These are phyloP conservation scores for Petrocephalus sullivani DNA, from an alignment of 2,797 vertebrate genomes.

Conservation along the genomic window DNA sequence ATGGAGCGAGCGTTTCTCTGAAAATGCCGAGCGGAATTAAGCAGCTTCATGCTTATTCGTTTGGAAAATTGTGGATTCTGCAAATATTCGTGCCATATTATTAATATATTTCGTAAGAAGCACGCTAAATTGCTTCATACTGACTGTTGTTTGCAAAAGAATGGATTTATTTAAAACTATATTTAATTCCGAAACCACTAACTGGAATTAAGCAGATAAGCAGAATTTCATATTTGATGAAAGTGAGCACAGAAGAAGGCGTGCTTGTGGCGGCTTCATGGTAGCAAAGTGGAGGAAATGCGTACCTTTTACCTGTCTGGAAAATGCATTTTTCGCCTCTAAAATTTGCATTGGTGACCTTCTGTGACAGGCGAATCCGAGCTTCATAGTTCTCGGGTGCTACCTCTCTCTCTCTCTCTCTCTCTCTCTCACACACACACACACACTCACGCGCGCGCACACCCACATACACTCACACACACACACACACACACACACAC, in stretches of 20 bases:
- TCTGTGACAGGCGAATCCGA: not conserved
- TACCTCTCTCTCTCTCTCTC: not conserved
- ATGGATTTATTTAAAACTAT: not conserved
- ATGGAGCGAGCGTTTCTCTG: not conserved
- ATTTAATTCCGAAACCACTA: not conserved
- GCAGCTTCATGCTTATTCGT: not conserved
- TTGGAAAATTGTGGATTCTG: not conserved
- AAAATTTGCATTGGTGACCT: conserved; percentile 2
- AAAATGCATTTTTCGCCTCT: not conserved
- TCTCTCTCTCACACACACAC: not conserved
- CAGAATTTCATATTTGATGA: not conserved
- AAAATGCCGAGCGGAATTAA: not conserved
- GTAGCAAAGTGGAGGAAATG: not conserved
- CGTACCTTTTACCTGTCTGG: not conserved
- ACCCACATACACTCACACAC: conserved; percentile 17
- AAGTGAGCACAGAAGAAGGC: not conserved
- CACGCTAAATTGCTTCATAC: not conserved
- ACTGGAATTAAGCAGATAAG: conserved; percentile 35
- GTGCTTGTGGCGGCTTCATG: not conserved
- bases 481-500: conserved; percentile 19
- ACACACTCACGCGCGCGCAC: conserved; percentile 13
- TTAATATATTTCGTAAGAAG: not conserved
- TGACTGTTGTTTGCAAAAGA: not conserved
- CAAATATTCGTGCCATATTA: not conserved
- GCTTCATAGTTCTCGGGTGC: not conserved